These are phyloP conservation scores for Brachionus angularis DNA, from an alignment of 1,140 invertebrate species.

Conservation along the genomic window DNA sequence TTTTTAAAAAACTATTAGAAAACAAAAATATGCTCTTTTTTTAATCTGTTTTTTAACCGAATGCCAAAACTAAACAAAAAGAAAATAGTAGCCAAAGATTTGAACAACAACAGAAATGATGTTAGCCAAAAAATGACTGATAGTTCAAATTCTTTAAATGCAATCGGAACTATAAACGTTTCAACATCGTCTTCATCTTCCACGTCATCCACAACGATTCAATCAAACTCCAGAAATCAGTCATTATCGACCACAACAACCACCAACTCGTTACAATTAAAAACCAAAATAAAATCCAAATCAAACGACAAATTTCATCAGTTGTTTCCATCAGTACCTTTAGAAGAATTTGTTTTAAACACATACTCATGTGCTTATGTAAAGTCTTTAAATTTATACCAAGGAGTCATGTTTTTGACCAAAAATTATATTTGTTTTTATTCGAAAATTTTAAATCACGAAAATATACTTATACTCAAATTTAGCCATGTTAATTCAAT, in stretches of 20 bases:
- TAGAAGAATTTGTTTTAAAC: slow-evolving; percentile 17
- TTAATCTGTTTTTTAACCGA: not conserved
- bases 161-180: too few species aligned
- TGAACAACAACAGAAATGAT: slow-evolving; percentile 31
- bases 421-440: slow-evolving; percentile 41
- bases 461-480: slow-evolving; percentile 41
- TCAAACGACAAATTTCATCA: slow-evolving; percentile 40
- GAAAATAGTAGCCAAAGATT: not conserved
- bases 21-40: too few species aligned
- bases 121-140: slow-evolving; percentile 1
- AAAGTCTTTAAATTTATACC: slow-evolving; percentile 36
- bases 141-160: not conserved
- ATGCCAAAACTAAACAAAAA: not conserved
- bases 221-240: not conserved
- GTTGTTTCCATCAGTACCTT: slow-evolving; percentile 32
- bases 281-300: slow-evolving; percentile 9
- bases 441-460: slow-evolving; percentile 39
- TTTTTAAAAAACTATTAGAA: too few species aligned
- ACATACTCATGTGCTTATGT: slow-evolving; percentile 37
- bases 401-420: slow-evolving; percentile 40
- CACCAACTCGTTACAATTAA: not conserved
- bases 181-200: slow-evolving; percentile 7
- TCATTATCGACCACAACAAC: not conserved
- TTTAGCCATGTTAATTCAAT: slow-evolving; percentile 41
- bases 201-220: not conserved